Conservation (phyloP, 2,797 vertebrate species). For the Spizella passerina region DNA sequence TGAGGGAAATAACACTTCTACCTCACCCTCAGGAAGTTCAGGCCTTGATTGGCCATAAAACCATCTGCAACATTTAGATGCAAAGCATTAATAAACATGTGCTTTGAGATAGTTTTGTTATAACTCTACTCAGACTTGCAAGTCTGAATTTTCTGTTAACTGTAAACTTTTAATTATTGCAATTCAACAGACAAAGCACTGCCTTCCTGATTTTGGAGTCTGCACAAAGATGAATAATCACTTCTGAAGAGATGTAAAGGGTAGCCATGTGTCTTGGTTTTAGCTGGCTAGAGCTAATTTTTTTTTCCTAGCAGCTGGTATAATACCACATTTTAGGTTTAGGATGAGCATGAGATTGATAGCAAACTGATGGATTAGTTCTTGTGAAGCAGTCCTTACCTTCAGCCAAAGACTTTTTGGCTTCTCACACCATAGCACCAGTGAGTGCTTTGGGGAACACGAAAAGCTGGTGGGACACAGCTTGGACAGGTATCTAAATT, state of each 20-base stretch:
- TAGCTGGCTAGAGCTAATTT: not conserved
- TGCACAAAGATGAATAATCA: not conserved
- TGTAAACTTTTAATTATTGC: not conserved
- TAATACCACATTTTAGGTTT: not conserved
- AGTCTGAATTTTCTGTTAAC: not conserved
- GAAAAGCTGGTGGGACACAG: not conserved
- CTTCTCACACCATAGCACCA: not conserved
- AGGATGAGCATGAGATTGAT: not conserved
- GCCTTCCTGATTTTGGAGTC: not conserved
- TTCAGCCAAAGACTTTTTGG: not conserved
- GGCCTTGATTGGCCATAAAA: not conserved
- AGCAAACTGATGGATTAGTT: not conserved
- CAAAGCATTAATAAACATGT: not conserved
- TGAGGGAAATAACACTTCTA: not conserved
- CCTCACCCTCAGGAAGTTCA: not conserved
- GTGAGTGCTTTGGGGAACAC: no score
- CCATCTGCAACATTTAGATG: not conserved
- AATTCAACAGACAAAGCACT: not conserved
- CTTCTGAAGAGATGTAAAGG: not conserved
- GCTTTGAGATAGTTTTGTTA: not conserved
- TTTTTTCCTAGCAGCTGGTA: not conserved
- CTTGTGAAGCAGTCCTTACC: not conserved
- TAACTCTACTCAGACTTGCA: not conserved
- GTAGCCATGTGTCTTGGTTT: not conserved
- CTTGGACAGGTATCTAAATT: not conserved